Base-by-base conservation (phyloP, 1,140 invertebrate species). In the Neuroterus valhalla region DNA sequence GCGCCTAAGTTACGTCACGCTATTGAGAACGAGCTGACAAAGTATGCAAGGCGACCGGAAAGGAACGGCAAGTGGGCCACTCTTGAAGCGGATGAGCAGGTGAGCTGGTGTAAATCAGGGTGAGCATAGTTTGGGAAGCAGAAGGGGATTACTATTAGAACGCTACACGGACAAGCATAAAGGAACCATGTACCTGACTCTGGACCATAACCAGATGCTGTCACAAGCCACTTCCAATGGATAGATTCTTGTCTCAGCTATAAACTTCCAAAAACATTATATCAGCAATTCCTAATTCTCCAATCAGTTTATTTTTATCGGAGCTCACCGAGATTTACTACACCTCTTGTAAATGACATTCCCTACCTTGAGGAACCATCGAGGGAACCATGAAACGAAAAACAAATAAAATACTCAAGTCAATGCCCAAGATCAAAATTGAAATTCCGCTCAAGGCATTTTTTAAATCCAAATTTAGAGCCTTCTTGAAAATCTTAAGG, bases 81-180 rank as follows among this genome's bases (percentile, higher is more conserved):
- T 78, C 74, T 81, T 85, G 81, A 84, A 79, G 80, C 82, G 84
- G 83, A 85, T 82, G 82, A 85, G 76, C 85, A 85, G 84, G 84
- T 85, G 84, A 85, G 70, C 79, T 74, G 55, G 76, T 75, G 81
- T 85, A 86, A 86, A 86, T 86, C 82, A 84, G 83, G 81, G 80
- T 81, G 78, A 77, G 78, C 79, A 78, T 75, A 66, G 73, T 71
- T 21, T 23, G 46, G n/a, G 43, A 45, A 71, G 48, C 43, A 71
- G 21, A 76, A 70, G 17, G 17, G 46, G 46, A 71, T 50, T n/a
- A n/a, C n/a, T n/a, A n/a, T n/a, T 44, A 62, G 68, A 44, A 62
- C n/a, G 46, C 46, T 6, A n/a, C 4, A 8, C 17, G 70, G 52
- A 66, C 15, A 68, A 23, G 50, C 42, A 48, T n/a, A 45, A 75